Evolutionary conservation across 2,888 invertebrate species (phyloP).

Genomic region (Troilus luridus): DNA sequence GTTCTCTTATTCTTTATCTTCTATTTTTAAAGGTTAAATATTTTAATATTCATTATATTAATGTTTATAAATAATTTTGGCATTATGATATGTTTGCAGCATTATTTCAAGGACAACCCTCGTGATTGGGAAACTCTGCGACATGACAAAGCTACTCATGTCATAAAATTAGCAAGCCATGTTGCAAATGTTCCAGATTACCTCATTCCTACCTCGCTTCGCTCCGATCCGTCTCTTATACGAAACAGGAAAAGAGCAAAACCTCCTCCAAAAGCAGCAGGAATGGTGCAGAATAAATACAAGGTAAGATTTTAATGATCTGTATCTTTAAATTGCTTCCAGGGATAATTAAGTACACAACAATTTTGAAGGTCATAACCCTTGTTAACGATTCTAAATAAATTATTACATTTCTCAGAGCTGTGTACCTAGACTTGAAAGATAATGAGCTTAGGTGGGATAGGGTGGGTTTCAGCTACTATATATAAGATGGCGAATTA

Average conservation of each 20-base stretch:
- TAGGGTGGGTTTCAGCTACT: too few species aligned
- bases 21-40: neutral
- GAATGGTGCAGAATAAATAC: conserved; percentile 45
- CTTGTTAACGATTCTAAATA: too few species aligned
- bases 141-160: conserved; percentile 88
- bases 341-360: neutral
- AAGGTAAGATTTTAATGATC: conserved; percentile 2
- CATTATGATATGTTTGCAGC: conserved; percentile 70
- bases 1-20: too few species aligned
- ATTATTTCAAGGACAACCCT: conserved; percentile 94
- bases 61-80: neutral
- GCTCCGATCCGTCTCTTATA: conserved; percentile 74
- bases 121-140: conserved; percentile 87
- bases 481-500: too few species aligned
- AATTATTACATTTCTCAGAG: too few species aligned
- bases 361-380: neutral
- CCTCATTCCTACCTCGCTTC: conserved; percentile 84
- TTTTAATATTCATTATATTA: neutral
- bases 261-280: conserved; percentile 48
- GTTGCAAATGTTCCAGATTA: conserved; percentile 94
- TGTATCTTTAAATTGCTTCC: neutral
- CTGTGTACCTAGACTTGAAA: too few species aligned
- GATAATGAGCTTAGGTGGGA: too few species aligned
- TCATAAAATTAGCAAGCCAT: conserved; percentile 86
- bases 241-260: conserved; percentile 67